Percentiles rank a stretch among this genome's conserved stretches.
Evolutionary conservation across 2,888 invertebrate species (phyloP).

Genomic region (Agriopis leucophaearia): DNA sequence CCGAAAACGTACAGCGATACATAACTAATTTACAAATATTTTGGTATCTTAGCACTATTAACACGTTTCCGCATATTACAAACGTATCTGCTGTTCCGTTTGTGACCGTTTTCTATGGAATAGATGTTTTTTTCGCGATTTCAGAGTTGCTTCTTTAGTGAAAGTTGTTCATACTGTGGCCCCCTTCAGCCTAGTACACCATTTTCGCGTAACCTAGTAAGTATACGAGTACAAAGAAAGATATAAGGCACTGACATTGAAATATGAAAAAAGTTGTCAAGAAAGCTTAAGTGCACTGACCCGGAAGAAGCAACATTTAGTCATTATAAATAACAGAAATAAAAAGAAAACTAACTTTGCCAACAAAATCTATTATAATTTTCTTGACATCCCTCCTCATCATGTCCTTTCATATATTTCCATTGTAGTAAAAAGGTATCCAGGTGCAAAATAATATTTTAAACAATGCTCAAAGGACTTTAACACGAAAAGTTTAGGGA

Average conservation of each 20-base stretch:
- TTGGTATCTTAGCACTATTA: too few species aligned
- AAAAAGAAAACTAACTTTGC: neutral
- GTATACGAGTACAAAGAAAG: too few species aligned
- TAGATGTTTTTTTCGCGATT: too few species aligned
- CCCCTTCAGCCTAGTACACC: too few species aligned
- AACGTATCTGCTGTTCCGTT: too few species aligned
- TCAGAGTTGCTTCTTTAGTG: too few species aligned
- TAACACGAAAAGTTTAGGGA: constrained; percentile 35
- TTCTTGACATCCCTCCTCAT: constrained; percentile 39
- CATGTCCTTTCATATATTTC: constrained; percentile 44
- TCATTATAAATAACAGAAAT: constrained; percentile 1
- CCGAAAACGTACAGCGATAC: too few species aligned
- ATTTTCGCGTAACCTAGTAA: too few species aligned
- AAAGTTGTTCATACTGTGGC: too few species aligned
- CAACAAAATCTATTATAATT: constrained; percentile 13
- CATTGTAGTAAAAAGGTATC: constrained; percentile 38
- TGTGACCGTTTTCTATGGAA: too few species aligned
- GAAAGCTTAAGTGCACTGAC: neutral
- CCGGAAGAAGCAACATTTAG: neutral
- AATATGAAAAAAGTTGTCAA: neutral
- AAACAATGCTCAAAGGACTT: constrained; percentile 50
- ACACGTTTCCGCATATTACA: too few species aligned
- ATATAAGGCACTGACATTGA: neutral
- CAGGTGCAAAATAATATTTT: constrained; percentile 52
- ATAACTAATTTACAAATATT: too few species aligned